These are phyloP conservation scores for Micrasema longulum DNA, from an alignment of 1,140 invertebrate species.

Conservation along the genomic window DNA sequence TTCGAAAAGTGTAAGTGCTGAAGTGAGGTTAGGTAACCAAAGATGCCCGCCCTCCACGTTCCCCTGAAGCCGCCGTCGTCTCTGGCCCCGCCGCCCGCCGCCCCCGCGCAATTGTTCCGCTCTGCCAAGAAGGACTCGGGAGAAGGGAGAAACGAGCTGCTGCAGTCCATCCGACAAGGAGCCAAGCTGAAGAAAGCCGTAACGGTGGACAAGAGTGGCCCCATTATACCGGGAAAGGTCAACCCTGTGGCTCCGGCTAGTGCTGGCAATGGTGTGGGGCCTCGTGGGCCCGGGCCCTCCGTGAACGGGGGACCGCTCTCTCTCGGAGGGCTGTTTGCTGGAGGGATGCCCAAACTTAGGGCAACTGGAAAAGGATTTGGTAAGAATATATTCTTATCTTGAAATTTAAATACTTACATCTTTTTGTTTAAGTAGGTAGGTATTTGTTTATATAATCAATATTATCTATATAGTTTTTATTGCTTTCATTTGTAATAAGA, in stretches of 20 bases:
- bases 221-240: slow-evolving; percentile 75
- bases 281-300: slow-evolving; percentile 62
- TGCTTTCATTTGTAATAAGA: no score
- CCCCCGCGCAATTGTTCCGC: slow-evolving; percentile 72
- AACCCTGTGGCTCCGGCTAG: slow-evolving; percentile 51
- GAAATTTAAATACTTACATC: no score
- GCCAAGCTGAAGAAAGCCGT: slow-evolving; percentile 85
- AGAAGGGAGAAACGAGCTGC: slow-evolving; percentile 74
- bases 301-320: slow-evolving; percentile 67
- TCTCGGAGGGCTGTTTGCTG: slow-evolving; percentile 85
- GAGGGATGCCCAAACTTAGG: slow-evolving; percentile 88
- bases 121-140: slow-evolving; percentile 65
- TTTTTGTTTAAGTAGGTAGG: no score
- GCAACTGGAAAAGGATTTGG: slow-evolving; percentile 74
- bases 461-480: no score
- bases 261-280: slow-evolving; percentile 59
- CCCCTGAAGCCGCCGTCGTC: slow-evolving; percentile 69
- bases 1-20: slow-evolving; percentile 4
- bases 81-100: slow-evolving; percentile 71
- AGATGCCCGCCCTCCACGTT: slow-evolving; percentile 26
- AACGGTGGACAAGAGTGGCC: slow-evolving; percentile 90
- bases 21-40: slow-evolving; percentile 32
- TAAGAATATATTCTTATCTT: no score
- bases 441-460: no score
- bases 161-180: slow-evolving; percentile 87